Conservation (phyloP, 1,140 invertebrate genomes). For the Sminthurinus signatus region DNA sequence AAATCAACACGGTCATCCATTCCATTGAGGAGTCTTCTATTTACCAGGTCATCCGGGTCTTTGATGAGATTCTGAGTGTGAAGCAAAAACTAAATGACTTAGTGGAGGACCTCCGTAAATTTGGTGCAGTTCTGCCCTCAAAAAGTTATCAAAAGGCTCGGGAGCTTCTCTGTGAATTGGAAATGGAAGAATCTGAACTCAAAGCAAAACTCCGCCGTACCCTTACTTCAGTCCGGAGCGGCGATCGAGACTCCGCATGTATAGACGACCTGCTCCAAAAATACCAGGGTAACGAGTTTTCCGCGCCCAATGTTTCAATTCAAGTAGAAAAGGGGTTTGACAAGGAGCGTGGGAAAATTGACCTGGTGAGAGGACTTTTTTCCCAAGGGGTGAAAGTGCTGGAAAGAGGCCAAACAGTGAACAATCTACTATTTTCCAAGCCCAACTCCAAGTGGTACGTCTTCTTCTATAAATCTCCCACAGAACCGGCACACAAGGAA, state of each 20-base stretch:
- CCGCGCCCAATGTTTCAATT: not conserved
- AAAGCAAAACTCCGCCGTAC: not conserved
- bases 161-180: not conserved
- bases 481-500: not conserved
- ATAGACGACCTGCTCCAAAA: slow-evolving; percentile 6
- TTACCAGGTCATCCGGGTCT: slow-evolving; percentile 1
- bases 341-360: not conserved
- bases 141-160: not conserved
- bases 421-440: slow-evolving; percentile 3
- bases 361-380: not conserved
- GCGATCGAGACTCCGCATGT: not conserved
- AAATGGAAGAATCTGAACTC: slow-evolving; percentile 7
- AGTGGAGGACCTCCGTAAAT: not conserved
- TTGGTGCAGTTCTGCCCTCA: not conserved
- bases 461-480: slow-evolving; percentile 1
- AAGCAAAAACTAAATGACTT: slow-evolving; percentile 25
- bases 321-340: not conserved
- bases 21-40: not conserved
- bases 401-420: not conserved
- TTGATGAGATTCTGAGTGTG: not conserved
- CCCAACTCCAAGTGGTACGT: slow-evolving; percentile 1
- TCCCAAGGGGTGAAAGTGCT: not conserved
- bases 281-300: not conserved
- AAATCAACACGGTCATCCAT: not conserved
- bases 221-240: slow-evolving; percentile 8